Percentiles rank a stretch among this genome's conserved stretches.
Evolutionary conservation across 2,797 vertebrate species (phyloP).

Genomic region (Eremophila alpestris): DNA sequence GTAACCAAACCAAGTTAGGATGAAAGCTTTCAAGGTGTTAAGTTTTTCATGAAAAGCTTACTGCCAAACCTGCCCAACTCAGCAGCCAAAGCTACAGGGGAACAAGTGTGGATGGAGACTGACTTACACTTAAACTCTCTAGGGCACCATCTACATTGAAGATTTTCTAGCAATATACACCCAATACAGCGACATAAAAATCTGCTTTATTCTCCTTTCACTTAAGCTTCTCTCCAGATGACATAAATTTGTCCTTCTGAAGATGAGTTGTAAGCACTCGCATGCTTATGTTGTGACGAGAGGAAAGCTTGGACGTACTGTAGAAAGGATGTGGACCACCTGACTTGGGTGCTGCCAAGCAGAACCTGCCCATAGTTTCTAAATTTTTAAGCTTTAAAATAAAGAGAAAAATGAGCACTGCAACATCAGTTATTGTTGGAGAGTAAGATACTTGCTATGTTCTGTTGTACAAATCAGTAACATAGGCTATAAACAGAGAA

Average conservation of each 20-base stretch:
- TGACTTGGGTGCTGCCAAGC: not conserved
- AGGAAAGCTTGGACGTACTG: not conserved
- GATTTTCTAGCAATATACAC: not conserved
- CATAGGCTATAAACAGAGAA: not conserved
- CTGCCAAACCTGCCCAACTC: not conserved
- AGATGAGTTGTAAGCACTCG: not conserved
- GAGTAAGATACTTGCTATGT: not conserved
- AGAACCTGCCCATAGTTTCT: not conserved
- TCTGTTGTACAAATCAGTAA: not conserved
- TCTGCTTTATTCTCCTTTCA: not conserved
- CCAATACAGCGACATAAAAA: not conserved
- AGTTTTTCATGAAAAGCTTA: not conserved
- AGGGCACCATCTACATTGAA: not conserved
- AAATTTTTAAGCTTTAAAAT: not conserved
- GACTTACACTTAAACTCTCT: not conserved
- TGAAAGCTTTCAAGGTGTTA: not conserved
- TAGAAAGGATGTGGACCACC: not conserved
- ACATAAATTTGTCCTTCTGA: not conserved
- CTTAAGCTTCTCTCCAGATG: not conserved
- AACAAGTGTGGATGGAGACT: not conserved
- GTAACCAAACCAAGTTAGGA: not conserved
- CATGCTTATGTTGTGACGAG: not conserved
- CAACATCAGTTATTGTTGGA: not conserved
- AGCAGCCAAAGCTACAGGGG: fast-evolving
- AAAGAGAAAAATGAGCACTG: not conserved